phyloP scores from a whole-genome alignment of 2,888 invertebrate genomes.

The Hylaea fasciaria region DNA sequence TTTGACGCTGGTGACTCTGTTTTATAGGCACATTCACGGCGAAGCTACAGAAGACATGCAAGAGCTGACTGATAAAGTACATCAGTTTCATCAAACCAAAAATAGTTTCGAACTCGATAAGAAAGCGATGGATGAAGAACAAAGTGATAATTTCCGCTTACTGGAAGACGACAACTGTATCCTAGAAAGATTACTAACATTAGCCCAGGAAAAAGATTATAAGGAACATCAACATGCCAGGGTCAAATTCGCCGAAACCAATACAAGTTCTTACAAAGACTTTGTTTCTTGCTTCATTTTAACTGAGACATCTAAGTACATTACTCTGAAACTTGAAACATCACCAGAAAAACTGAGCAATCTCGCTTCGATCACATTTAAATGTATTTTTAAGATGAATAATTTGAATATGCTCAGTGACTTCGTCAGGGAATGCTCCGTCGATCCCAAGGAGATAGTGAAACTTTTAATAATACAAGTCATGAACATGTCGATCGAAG shows the following conservation, averaged over 20 bases:
- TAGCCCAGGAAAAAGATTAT: slow-evolving; percentile 79
- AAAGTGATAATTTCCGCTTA: slow-evolving; percentile 63
- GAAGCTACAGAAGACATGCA: slow-evolving; percentile 67
- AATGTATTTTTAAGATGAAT: slow-evolving; percentile 77
- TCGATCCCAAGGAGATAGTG: slow-evolving; percentile 87
- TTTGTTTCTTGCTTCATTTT: slow-evolving; percentile 84
- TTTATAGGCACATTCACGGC: slow-evolving; percentile 67
- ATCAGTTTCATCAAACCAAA: slow-evolving; percentile 48
- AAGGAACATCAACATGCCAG: slow-evolving; percentile 72
- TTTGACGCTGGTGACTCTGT: slow-evolving; percentile 64
- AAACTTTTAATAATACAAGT: slow-evolving; percentile 89
- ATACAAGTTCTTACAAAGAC: slow-evolving; percentile 79
- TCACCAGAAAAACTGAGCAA: slow-evolving; percentile 62
- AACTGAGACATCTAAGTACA: slow-evolving; percentile 58
- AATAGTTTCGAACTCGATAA: slow-evolving; percentile 49
- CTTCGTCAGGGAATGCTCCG: slow-evolving; percentile 61
- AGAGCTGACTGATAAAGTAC: slow-evolving; percentile 58
- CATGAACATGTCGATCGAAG: slow-evolving; percentile 86
- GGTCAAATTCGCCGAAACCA: slow-evolving; percentile 85
- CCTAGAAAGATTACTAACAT: slow-evolving; percentile 86
- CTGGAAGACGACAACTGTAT: slow-evolving; percentile 85
- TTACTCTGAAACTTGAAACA: slow-evolving; percentile 61
- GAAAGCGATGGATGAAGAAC: slow-evolving; percentile 32
- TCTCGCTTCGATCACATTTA: slow-evolving; percentile 67
- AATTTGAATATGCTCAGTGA: slow-evolving; percentile 56